phyloP scores from a whole-genome alignment of 2,888 invertebrate genomes.

The Dione juno region DNA sequence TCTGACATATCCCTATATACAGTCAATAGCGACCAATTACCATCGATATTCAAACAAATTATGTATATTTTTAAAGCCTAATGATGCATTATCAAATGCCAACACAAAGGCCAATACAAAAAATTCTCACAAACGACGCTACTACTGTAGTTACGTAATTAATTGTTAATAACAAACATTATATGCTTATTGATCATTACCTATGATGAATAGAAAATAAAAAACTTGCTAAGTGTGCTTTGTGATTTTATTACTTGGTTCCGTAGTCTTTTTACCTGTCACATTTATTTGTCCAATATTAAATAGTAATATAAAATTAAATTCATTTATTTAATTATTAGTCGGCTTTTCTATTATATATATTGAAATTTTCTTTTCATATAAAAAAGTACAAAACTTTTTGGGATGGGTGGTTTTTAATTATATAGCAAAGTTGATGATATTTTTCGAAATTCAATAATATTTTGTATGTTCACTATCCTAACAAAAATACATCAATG shows the following conservation, averaged over 20 bases:
- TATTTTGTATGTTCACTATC: too few relatives aligned
- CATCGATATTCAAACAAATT: neutral
- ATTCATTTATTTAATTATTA: too few relatives aligned
- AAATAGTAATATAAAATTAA: too few relatives aligned
- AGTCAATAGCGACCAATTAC: neutral
- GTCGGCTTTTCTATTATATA: too few relatives aligned
- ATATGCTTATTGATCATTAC: constrained; percentile 25
- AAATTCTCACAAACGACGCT: constrained; percentile 21
- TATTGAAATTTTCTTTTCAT: too few relatives aligned
- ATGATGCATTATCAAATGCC: constrained; percentile 22
- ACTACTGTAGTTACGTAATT: constrained; percentile 14
- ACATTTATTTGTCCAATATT: neutral
- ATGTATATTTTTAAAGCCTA: constrained; percentile 15
- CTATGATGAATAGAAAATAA: constrained; percentile 2
- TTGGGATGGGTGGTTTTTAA: too few relatives aligned
- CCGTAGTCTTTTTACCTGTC: too few relatives aligned
- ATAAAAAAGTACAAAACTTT: too few relatives aligned
- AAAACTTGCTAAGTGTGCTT: neutral
- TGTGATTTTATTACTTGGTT: neutral
- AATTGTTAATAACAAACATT: constrained; percentile 21
- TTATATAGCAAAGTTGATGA: too few relatives aligned
- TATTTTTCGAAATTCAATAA: too few relatives aligned
- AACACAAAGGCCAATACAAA: constrained; percentile 17
- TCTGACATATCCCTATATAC: too few relatives aligned
- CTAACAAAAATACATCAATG: too few relatives aligned